These are phyloP conservation scores for Troilus luridus DNA, from an alignment of 2,888 invertebrate genomes.

Conservation along the genomic window DNA sequence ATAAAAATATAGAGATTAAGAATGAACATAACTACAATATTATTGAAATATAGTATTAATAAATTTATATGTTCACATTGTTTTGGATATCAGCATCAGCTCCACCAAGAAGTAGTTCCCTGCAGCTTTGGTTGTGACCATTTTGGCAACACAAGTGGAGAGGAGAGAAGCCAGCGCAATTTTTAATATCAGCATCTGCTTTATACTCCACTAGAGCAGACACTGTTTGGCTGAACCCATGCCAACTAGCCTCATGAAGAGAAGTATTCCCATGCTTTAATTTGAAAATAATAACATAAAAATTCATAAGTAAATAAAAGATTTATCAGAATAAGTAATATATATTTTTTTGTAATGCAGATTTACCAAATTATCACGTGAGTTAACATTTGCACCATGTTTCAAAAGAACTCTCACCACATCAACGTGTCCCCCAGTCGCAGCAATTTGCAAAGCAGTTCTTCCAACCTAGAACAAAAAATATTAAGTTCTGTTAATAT, in stretches of 20 bases:
- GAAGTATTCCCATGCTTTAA: slow-evolving; percentile 92
- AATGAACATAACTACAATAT: not conserved
- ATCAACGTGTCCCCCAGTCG: slow-evolving; percentile 73
- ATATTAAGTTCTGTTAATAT: not conserved
- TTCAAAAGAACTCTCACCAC: slow-evolving; percentile 71
- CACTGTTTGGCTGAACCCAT: slow-evolving; percentile 90
- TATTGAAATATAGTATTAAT: not conserved
- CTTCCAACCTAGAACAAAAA: slow-evolving; percentile 69
- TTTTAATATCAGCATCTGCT: slow-evolving; percentile 77
- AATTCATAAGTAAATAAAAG: not conserved
- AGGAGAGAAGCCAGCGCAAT: slow-evolving; percentile 92
- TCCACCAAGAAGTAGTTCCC: slow-evolving; percentile 89
- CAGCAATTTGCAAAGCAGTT: slow-evolving; percentile 73
- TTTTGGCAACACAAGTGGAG: slow-evolving; percentile 96
- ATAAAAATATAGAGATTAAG: not conserved
- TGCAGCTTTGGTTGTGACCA: slow-evolving; percentile 94
- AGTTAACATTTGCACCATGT: slow-evolving; percentile 71
- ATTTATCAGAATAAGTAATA: not conserved
- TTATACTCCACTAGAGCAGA: slow-evolving; percentile 77
- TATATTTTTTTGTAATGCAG: not conserved
- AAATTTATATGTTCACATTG: slow-evolving; percentile 75
- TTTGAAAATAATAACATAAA: slow-evolving; percentile 67
- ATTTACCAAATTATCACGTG: slow-evolving; percentile 81
- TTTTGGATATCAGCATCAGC: slow-evolving; percentile 92
- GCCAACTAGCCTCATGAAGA: slow-evolving; percentile 95